These are phyloP conservation scores for Sebastes minor DNA, from an alignment of 2,797 vertebrate genomes.

Conservation along the genomic window DNA sequence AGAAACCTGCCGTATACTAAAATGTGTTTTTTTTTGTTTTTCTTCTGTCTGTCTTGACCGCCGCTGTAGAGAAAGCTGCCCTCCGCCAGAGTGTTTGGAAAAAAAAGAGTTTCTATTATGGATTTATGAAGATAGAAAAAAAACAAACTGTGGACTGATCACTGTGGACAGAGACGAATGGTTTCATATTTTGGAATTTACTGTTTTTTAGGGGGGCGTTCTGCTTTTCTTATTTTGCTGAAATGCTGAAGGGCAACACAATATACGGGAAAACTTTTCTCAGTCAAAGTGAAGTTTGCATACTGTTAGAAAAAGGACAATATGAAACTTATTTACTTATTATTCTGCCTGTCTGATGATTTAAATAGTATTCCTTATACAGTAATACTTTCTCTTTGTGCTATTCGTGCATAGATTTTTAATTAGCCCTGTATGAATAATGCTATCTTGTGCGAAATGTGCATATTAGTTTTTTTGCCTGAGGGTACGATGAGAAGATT, in stretches of 20 bases:
- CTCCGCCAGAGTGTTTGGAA: not conserved
- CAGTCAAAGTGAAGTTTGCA: constrained; percentile 1
- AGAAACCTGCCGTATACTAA: not conserved
- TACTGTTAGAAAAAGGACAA: not conserved
- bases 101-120: not conserved
- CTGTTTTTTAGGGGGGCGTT: not conserved
- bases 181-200: constrained; percentile 24
- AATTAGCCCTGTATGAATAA: not conserved
- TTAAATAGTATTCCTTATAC: not conserved
- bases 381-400: not conserved
- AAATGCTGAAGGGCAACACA: constrained; percentile 16
- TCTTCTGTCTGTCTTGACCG: not conserved
- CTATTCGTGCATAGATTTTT: not conserved
- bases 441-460: not conserved
- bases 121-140: constrained; percentile 9
- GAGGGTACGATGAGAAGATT: not conserved
- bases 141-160: not conserved
- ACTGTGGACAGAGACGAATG: constrained; percentile 26
- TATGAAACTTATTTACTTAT: not conserved
- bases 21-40: not conserved
- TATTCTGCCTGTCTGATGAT: not conserved
- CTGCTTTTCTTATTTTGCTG: not conserved
- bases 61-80: not conserved
- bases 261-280: not conserved
- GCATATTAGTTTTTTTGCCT: not conserved